These are phyloP conservation scores for Gymnogyps californianus DNA, from an alignment of 2,113 vertebrate genomes.

Conservation along the genomic window DNA sequence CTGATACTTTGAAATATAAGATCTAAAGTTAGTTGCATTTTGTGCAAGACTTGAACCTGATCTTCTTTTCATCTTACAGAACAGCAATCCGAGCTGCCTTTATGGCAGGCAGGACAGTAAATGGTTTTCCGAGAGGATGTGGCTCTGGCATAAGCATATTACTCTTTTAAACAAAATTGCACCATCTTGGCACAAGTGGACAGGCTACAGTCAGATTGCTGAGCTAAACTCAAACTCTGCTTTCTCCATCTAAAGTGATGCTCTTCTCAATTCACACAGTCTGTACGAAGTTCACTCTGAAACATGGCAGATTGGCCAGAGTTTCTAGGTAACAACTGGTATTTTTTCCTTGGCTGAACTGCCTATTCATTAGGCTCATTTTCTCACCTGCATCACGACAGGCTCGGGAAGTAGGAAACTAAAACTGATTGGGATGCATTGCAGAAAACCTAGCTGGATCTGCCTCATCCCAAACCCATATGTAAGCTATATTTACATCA, in stretches of 20 bases:
- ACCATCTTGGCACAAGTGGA: neutral
- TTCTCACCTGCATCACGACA: neutral
- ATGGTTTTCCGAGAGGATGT: neutral
- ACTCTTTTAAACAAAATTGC: neutral
- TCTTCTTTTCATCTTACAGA: neutral
- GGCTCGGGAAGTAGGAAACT: neutral
- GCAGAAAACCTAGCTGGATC: neutral
- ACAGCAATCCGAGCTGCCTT: neutral
- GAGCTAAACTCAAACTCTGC: neutral
- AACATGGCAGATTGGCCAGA: neutral
- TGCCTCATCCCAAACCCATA: neutral
- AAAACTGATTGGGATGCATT: rapidly evolving
- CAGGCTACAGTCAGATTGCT: no score
- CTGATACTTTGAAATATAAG: neutral
- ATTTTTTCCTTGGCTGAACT: neutral
- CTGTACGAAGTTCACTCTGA: neutral
- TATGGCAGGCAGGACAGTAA: neutral
- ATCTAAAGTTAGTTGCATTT: neutral
- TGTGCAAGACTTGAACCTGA: neutral
- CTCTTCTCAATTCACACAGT: neutral
- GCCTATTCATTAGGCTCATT: neutral
- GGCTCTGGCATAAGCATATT: neutral
- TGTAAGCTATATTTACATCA: neutral
- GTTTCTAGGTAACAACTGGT: neutral
- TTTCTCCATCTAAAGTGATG: neutral